Base-by-base conservation (phyloP, 2,888 invertebrate species). In the Lutraria lutraria region DNA sequence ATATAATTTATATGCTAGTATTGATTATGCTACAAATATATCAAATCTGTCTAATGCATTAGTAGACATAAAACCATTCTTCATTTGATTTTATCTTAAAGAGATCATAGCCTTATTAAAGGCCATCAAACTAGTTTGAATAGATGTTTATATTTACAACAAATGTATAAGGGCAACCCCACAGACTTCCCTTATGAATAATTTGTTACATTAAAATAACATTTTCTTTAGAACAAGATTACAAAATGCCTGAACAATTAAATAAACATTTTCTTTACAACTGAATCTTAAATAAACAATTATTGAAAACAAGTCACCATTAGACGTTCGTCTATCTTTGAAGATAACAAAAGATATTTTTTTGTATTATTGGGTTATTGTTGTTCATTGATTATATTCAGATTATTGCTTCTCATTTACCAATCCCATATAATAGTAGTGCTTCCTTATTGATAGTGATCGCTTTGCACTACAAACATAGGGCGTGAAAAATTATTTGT, bases 261-360 rank as follows among this genome's bases (percentile, higher is more conserved):
- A 31, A 31, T 31, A 19, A 76, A 76, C 76, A 76, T 76, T 76
- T 19, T 76, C 76, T 34, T 76, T 31, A 76, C 25, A 76, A 76
- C 34, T 25, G 15, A 31, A 34, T 76, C 76, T 13, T 31, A 34
- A 76, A 3, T 76, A 31, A 76, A 76, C 34, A 76, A 76, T 76
- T 76, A 76, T 76, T 76, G 76, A 76, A 76, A 34, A 76, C 76
- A 76, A 12, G 76, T 76, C 76, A 34, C 76, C 76, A 76, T 34
- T 68, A 76, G 16, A 31, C 13, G 19, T 34, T 76, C 3, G 34
- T 34, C 76, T 31, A 76, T 76, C 76, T 34, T 76, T 76, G 10
- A 16, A 16, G 15, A 31, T 31, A 16, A 13, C 3, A 34, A 76
- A 25, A 34, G 15, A 15, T 31, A 19, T 76, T 31, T 76, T 31